Evolutionary conservation across 2,113 vertebrate species (phyloP).

Genomic region (Diadophis punctatus): DNA sequence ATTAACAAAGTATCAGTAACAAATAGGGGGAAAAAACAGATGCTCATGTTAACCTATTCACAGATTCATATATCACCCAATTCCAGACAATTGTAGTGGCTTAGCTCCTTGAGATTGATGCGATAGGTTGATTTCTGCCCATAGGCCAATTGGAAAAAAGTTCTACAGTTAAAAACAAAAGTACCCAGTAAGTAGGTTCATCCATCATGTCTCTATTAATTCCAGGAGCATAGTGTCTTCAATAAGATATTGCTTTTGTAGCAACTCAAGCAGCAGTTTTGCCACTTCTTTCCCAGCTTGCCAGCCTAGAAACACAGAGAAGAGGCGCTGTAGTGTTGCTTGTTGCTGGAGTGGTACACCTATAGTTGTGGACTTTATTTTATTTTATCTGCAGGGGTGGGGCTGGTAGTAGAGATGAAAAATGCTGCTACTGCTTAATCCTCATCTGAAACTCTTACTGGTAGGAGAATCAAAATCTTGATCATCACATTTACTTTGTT

Average conservation of each 20-base stretch:
- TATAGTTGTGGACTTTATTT: neutral
- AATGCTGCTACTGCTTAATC: neutral
- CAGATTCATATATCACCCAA: too few relatives aligned
- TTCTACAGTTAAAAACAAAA: neutral
- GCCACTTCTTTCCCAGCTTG: neutral
- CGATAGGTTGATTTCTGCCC: neutral
- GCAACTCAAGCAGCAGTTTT: neutral
- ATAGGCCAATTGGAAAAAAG: neutral
- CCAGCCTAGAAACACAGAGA: neutral
- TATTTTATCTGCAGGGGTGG: neutral
- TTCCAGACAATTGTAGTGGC: neutral
- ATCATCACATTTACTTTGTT: neutral
- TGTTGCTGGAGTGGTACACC: neutral
- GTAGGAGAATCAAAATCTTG: neutral
- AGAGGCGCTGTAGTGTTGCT: neutral
- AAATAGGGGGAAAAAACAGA: neutral
- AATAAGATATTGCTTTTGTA: neutral
- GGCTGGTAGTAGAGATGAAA: neutral
- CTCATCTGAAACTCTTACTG: neutral
- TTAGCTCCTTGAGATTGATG: neutral
- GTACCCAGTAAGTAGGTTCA: neutral
- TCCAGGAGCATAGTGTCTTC: neutral
- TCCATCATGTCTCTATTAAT: neutral
- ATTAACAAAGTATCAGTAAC: neutral
- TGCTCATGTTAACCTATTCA: neutral